A percentile compares a stretch with the other conserved stretches of the same genome.
Evolutionary conservation across 2,113 vertebrate genomes (phyloP).

Genomic region (Cottus gobio): DNA sequence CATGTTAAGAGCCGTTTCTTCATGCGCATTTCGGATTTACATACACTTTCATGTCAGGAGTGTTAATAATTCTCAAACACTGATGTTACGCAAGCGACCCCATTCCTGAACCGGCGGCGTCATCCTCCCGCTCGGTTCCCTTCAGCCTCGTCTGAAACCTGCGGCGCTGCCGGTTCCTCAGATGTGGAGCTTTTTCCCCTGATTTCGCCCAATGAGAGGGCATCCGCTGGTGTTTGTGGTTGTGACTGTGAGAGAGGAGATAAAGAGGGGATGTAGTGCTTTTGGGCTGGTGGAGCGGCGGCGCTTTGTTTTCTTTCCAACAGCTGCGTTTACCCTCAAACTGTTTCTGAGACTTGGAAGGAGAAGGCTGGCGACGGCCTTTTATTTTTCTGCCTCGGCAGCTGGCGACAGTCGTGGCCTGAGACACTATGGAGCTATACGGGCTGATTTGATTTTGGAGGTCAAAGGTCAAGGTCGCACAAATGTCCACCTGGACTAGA

Average conservation of each 20-base stretch:
- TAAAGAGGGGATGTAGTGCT: neutral
- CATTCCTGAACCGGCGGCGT: neutral
- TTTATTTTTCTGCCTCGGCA: neutral
- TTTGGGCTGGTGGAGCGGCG: neutral
- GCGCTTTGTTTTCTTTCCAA: neutral
- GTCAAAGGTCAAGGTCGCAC: neutral
- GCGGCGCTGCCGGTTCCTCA: neutral
- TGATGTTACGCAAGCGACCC: conserved; percentile 32
- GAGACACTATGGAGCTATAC: no score
- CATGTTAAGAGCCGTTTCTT: neutral
- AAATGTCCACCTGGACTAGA: no score
- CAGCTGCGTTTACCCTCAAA: neutral
- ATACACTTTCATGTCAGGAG: conserved; percentile 6
- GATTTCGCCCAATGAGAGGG: neutral
- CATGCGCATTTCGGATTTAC: conserved; percentile 24
- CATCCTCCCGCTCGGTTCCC: neutral
- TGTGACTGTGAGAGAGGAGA: neutral
- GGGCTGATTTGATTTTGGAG: neutral
- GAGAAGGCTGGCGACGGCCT: neutral
- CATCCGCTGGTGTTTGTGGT: neutral
- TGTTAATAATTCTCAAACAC: conserved; percentile 36
- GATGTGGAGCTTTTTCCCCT: neutral
- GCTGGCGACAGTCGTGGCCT: no score
- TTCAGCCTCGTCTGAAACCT: neutral
- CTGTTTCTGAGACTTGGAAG: neutral